Evolutionary conservation across 2,888 invertebrate species (phyloP), one percentile per base, ranked within the genome.

Genomic region (Zeuzera pyrina): DNA sequence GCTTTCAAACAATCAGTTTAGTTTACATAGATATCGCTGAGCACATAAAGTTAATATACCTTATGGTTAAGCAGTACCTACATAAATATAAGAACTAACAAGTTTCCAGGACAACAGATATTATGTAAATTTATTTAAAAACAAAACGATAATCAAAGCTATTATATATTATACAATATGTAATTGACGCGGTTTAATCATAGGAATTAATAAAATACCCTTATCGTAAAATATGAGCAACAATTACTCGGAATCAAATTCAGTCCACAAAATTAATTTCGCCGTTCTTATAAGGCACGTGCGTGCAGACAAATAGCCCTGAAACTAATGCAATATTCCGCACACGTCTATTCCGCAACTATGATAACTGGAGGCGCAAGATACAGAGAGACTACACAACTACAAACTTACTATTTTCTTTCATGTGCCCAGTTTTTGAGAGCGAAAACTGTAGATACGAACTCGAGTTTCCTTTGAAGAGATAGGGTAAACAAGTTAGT

Each of bases 291-390:
- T 45, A 39, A 43, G 39, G 43, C 43, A 47, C 46, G 44, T 41
- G 42, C 36, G 41, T 42, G 39, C 47, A 47, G 45, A 47, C 46
- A 49, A 51, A 55, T 51, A 52, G 43, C 41, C 38, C 41, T 31
- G 36, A 49, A 53, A 51, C 53, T 51, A 44, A 46, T 38, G 44
- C 49, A 55, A 55, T 52, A 59, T 59, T 62, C 60, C 36, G 34
- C 38, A 38, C 58, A 57, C 54, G 53, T 53, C 41, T 43, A 34
- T 38, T 40, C 45, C 35, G 21, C 32, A 30, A 40, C 51, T 47
- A 49, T 48, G 42, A 50, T 47, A 56, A 43, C 47, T 28, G 45
- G 36, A 35, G 42, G 41, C 30, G 31, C 35, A 35, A 38, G 42
- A 41, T 42, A 45, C 45, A 47, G 47, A 44, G 45, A 41, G 25